A percentile compares a stretch with the other conserved stretches of the same genome.
Conservation (phyloP, 2,113 vertebrate genomes). For the Ellobius talpinus region DNA sequence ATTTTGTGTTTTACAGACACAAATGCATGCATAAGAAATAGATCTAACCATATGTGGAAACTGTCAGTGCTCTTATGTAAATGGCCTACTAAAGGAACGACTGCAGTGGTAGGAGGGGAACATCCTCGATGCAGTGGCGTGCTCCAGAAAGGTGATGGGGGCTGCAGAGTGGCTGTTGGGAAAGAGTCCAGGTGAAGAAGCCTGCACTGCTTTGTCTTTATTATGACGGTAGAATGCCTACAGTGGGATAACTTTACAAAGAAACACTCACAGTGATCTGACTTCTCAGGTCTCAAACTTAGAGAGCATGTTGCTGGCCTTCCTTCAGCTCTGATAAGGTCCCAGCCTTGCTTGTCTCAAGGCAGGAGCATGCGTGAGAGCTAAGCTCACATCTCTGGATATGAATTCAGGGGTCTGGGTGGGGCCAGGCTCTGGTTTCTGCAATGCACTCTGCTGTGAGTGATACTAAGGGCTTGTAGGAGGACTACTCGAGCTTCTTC, state of each 20-base stretch:
- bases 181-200: background rate
- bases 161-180: background rate
- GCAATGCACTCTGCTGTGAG: background rate
- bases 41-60: conserved; percentile 18
- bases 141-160: background rate
- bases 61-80: conserved; percentile 13
- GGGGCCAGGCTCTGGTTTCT: background rate
- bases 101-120: background rate
- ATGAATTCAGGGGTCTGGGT: background rate
- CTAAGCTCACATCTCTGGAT: background rate
- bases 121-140: background rate
- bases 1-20: background rate
- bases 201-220: background rate
- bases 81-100: background rate
- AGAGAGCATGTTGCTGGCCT: background rate
- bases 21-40: background rate
- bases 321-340: background rate
- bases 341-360: background rate
- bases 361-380: too few species aligned
- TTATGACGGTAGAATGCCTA: background rate
- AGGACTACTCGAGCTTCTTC: background rate
- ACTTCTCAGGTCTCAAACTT: background rate
- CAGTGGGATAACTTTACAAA: background rate
- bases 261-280: background rate
- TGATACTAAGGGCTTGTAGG: too few species aligned